phyloP scores from a whole-genome alignment of 2,888 invertebrate species.

The Matsumyia berberina region DNA sequence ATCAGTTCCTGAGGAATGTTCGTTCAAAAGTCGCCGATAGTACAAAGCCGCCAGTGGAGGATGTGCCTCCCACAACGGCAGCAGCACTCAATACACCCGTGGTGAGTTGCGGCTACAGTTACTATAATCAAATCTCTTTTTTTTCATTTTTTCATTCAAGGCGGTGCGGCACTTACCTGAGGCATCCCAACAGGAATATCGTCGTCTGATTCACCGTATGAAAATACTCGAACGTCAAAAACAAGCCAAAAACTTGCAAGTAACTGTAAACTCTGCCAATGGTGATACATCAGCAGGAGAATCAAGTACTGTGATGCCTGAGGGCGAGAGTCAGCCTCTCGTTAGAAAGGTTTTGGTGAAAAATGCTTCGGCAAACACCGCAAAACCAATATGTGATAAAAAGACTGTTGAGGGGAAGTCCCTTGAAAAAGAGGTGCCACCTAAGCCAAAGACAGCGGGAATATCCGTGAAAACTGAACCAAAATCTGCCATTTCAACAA shows the following conservation, averaged over 20 bases:
- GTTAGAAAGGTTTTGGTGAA: constrained; percentile 64
- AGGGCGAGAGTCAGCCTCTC: constrained; percentile 36
- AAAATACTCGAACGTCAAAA: constrained; percentile 82
- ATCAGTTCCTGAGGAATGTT: constrained; percentile 81
- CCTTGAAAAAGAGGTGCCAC: constrained; percentile 18
- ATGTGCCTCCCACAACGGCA: neutral
- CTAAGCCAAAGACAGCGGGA: constrained; percentile 15
- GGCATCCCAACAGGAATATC: constrained; percentile 83
- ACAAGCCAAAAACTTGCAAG: constrained; percentile 59
- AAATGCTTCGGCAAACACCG: constrained; percentile 36
- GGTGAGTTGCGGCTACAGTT: constrained; percentile 78
- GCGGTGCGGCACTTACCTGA: constrained; percentile 83
- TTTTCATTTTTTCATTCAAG: constrained; percentile 66
- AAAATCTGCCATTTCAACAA: neutral
- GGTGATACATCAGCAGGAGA: neutral
- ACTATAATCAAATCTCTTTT: constrained; percentile 9
- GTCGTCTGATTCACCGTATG: constrained; percentile 83
- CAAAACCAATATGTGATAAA: constrained; percentile 9
- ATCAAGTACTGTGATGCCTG: neutral
- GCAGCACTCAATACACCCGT: constrained; percentile 78
- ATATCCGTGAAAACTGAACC: neutral
- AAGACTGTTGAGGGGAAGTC: neutral
- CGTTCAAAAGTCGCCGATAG: constrained; percentile 79
- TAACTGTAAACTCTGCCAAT: neutral
- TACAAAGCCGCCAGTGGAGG: constrained; percentile 31